Conservation (phyloP, 2,888 invertebrate genomes). For the Luperina nickerlii region DNA sequence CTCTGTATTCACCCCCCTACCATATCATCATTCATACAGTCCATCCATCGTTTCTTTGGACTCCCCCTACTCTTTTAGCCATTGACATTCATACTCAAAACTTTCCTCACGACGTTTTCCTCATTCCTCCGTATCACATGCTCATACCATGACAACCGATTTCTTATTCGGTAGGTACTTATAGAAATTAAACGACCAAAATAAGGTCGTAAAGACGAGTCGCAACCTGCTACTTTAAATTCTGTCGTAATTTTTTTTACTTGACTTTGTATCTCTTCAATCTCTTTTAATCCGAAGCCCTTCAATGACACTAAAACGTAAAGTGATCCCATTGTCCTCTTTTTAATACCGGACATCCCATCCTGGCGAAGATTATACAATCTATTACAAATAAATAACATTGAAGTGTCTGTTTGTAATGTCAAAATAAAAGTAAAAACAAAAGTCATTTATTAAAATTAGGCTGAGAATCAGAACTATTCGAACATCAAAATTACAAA, state of each 20-base stretch:
- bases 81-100: not conserved
- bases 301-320: not conserved
- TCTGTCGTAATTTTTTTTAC: not conserved
- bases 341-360: slow-evolving; percentile 15
- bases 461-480: too few species aligned
- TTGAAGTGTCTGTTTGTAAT: too few species aligned
- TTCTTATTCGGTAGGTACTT: not conserved
- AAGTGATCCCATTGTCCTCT: not conserved
- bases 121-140: not conserved
- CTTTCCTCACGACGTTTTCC: not conserved
- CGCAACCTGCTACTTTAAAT: not conserved
- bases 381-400: not conserved
- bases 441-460: too few species aligned
- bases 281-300: slow-evolving; percentile 20
- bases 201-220: not conserved
- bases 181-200: not conserved
- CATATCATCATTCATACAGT: not conserved
- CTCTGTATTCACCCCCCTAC: too few species aligned
- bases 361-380: not conserved
- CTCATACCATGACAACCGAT: not conserved
- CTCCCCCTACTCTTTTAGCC: not conserved
- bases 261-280: not conserved
- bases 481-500: too few species aligned
- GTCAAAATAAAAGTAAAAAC: too few species aligned
- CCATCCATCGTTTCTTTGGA: not conserved